Conservation (phyloP, 2,888 invertebrate species). For the Epinotia ramella region DNA sequence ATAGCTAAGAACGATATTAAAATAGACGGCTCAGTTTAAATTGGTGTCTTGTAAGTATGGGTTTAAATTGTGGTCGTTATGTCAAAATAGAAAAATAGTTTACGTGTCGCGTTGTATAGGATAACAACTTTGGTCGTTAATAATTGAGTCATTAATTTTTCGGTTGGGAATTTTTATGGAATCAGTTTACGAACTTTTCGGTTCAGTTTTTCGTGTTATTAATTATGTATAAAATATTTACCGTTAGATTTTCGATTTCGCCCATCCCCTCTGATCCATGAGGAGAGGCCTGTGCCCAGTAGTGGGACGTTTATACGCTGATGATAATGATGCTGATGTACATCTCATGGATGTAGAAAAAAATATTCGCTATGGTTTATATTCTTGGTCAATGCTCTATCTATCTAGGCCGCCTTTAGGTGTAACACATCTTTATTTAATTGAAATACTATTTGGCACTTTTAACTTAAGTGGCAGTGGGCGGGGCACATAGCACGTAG, state of each 20-base stretch:
- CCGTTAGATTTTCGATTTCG: too few relatives aligned
- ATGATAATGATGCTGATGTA: too few relatives aligned
- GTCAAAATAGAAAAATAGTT: slow-evolving; percentile 56
- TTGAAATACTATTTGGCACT: neutral
- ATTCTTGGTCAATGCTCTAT: neutral
- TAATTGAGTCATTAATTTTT: slow-evolving; percentile 57
- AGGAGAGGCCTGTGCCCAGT: too few relatives aligned
- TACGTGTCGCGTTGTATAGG: slow-evolving; percentile 63
- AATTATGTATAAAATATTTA: neutral
- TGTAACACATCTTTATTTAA: slow-evolving; percentile 6
- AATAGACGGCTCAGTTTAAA: slow-evolving; percentile 49
- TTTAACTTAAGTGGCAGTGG: too few relatives aligned
- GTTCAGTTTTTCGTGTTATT: slow-evolving; percentile 16
- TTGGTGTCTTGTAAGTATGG: slow-evolving; percentile 49
- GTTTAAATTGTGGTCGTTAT: slow-evolving; percentile 52
- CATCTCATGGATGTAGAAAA: too few relatives aligned
- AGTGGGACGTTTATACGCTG: too few relatives aligned
- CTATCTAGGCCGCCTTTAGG: too few relatives aligned
- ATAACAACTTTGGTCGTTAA: slow-evolving; percentile 54
- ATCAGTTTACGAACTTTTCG: slow-evolving; percentile 32
- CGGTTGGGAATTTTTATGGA: slow-evolving; percentile 43
- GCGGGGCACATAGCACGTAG: too few relatives aligned
- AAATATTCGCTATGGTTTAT: too few relatives aligned
- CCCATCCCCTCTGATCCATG: too few relatives aligned
- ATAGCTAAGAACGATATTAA: neutral